Evolutionary conservation across 2,888 invertebrate species (phyloP).

Genomic region (Dynastes tityus): DNA sequence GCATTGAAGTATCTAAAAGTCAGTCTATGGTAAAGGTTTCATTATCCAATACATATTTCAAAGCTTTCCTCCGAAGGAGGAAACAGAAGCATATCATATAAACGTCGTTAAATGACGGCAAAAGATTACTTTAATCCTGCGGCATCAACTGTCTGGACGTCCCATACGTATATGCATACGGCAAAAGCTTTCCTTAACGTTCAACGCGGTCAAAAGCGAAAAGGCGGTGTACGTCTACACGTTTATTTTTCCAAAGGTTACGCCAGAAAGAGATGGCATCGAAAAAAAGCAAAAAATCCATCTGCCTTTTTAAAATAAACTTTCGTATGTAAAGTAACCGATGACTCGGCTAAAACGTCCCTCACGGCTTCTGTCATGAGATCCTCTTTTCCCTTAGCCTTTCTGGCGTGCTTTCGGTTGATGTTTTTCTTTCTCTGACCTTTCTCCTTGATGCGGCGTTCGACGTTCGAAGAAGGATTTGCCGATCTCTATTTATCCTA

Average conservation of each 20-base stretch:
- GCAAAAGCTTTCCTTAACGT: background rate
- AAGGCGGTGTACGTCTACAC: conserved; percentile 7
- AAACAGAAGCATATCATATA: background rate
- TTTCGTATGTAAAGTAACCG: conserved; percentile 39
- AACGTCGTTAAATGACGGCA: background rate
- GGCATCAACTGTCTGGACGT: background rate
- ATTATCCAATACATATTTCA: background rate
- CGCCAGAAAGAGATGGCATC: background rate
- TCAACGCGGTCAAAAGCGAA: conserved; percentile 1
- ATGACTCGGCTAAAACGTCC: conserved; percentile 26
- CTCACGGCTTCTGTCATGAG: conserved; percentile 25
- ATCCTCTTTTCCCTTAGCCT: background rate
- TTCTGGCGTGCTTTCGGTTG: conserved; percentile 1
- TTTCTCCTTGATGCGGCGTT: background rate
- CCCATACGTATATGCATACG: background rate
- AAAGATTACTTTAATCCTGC: conserved; percentile 8
- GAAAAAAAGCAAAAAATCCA: conserved; percentile 3
- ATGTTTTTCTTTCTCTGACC: conserved; percentile 37
- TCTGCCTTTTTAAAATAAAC: conserved; percentile 33
- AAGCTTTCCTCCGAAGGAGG: background rate
- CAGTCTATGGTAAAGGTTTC: too few species aligned
- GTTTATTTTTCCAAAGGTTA: background rate
- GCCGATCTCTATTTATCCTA: conserved; percentile 36
- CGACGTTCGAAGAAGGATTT: conserved; percentile 41
- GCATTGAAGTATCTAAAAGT: too few species aligned